Evolutionary conservation across 1,140 invertebrate species (phyloP).

Genomic region (Solenopsis invicta): DNA sequence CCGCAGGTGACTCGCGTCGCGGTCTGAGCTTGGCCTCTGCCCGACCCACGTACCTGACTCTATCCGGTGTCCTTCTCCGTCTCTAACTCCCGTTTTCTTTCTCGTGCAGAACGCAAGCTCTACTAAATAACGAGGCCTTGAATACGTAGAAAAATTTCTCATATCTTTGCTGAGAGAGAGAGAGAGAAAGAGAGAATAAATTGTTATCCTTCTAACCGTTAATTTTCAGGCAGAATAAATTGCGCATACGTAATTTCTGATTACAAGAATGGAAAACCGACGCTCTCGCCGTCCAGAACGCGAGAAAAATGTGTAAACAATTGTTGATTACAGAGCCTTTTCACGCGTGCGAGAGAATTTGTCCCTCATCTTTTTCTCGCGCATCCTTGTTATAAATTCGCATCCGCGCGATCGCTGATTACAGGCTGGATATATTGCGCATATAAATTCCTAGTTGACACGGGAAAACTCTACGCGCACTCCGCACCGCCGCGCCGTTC

Average conservation of each 20-base stretch:
- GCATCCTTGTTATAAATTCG: constrained; percentile 33
- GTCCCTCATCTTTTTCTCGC: neutral
- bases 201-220: neutral
- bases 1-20: constrained; percentile 68
- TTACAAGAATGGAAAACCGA: neutral
- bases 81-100: constrained; percentile 46
- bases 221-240: neutral
- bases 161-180: no score
- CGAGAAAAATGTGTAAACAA: neutral
- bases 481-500: constrained; percentile 27
- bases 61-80: constrained; percentile 47
- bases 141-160: neutral
- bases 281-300: neutral
- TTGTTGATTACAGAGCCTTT: constrained; percentile 9
- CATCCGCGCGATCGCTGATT: constrained; percentile 25
- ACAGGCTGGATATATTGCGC: constrained; percentile 20
- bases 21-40: constrained; percentile 56
- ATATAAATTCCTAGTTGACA: constrained; percentile 47
- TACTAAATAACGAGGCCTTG: neutral
- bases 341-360: neutral
- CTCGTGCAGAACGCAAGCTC: neutral
- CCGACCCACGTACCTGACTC: constrained; percentile 60
- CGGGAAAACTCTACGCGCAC: constrained; percentile 25
- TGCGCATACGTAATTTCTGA: neutral
- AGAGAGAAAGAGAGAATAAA: neutral